Conservation (phyloP, 92 coral and sea anemone genomes). For the Metridium senile region DNA sequence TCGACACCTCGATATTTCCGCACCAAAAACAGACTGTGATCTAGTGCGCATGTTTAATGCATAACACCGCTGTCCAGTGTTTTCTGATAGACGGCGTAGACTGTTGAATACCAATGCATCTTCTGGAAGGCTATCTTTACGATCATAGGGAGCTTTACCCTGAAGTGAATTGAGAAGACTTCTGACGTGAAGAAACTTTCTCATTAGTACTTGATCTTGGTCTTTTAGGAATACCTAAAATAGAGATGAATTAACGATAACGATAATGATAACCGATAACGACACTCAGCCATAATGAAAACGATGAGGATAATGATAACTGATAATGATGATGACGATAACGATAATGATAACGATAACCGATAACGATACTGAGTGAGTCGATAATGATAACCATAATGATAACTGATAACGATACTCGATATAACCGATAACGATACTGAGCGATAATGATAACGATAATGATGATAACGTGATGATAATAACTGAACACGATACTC, state of each 20-base stretch:
- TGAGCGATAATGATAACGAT: too few relatives aligned
- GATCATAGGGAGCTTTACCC: conserved; percentile 34
- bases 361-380: too few relatives aligned
- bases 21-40: conserved; percentile 40
- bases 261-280: too few relatives aligned
- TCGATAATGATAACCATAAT: too few relatives aligned
- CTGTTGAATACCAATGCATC: conserved; percentile 29
- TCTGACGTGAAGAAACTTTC: conserved; percentile 69
- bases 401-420: too few relatives aligned
- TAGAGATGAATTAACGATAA: background rate
- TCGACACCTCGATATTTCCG: conserved; percentile 5
- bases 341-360: too few relatives aligned
- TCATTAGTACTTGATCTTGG: conserved; percentile 83
- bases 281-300: too few relatives aligned
- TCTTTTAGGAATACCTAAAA: conserved; percentile 60
- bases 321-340: too few relatives aligned
- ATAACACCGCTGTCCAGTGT: conserved; percentile 10
- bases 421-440: too few relatives aligned
- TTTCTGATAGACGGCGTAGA: conserved; percentile 38
- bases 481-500: too few relatives aligned
- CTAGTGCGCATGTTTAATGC: conserved; percentile 24
- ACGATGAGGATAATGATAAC: too few relatives aligned
- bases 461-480: too few relatives aligned
- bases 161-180: conserved; percentile 63
- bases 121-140: conserved; percentile 61